phyloP scores from a whole-genome alignment of 2,888 invertebrate genomes.

The Diarsia mendica region DNA sequence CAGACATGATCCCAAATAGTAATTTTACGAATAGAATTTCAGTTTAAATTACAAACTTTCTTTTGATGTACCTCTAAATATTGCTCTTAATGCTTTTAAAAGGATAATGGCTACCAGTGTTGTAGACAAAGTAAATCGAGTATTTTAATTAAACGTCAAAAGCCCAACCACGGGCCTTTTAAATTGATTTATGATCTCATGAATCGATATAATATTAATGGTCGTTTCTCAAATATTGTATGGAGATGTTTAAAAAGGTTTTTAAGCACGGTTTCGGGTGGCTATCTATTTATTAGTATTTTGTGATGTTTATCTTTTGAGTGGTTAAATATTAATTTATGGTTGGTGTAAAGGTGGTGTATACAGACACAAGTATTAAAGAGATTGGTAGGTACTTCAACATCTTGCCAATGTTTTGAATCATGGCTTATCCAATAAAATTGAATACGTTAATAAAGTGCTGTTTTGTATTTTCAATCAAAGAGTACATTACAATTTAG shows the following conservation, averaged over 20 bases:
- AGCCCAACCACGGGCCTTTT: conserved; percentile 54
- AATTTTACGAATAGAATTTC: conserved; percentile 56
- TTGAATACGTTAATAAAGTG: background rate
- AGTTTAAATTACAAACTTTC: conserved; percentile 41
- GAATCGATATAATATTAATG: conserved; percentile 59
- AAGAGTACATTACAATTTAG: background rate
- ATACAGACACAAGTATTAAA: background rate
- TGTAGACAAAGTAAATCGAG: conserved; percentile 68
- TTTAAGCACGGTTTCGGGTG: background rate
- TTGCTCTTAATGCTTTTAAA: conserved; percentile 56
- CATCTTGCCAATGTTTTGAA: background rate
- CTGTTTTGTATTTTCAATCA: background rate
- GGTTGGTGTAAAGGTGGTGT: background rate
- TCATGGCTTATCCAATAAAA: background rate
- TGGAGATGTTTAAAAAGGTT: conserved; percentile 36
- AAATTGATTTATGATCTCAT: conserved; percentile 65
- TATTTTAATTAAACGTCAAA: conserved; percentile 70
- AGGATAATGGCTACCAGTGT: conserved; percentile 55
- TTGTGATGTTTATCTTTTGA: background rate
- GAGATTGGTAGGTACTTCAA: background rate
- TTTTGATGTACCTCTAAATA: conserved; percentile 61
- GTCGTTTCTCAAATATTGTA: conserved; percentile 36
- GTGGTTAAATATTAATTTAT: background rate
- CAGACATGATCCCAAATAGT: conserved; percentile 25
- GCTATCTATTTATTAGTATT: background rate